phyloP scores from a whole-genome alignment of 2,113 vertebrate genomes.

The Arizona elegans region DNA sequence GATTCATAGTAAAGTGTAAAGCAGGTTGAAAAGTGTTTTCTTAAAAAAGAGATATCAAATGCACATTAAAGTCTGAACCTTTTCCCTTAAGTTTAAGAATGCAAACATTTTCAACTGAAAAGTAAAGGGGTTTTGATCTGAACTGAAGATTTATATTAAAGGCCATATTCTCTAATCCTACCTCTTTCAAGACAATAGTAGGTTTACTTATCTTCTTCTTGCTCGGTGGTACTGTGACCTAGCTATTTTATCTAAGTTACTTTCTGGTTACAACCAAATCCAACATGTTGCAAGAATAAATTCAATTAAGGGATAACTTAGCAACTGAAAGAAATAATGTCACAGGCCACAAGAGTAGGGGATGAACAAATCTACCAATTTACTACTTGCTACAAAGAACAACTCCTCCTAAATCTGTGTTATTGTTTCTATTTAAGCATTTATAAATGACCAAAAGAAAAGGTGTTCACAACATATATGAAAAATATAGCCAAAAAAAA shows the following conservation, averaged over 20 bases:
- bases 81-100: neutral
- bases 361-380: neutral
- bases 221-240: neutral
- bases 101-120: neutral
- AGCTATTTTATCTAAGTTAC: neutral
- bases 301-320: neutral
- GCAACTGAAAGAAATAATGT: neutral
- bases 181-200: neutral
- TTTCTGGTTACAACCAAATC: neutral
- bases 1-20: constrained; percentile 18
- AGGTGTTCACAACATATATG: neutral
- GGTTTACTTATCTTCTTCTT: neutral
- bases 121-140: neutral
- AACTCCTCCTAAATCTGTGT: neutral
- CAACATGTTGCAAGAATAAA: neutral
- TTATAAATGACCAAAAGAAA: neutral
- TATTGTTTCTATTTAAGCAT: neutral
- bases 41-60: neutral
- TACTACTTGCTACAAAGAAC: neutral
- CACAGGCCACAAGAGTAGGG: neutral
- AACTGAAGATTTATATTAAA: neutral
- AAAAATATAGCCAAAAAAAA: neutral
- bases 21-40: neutral
- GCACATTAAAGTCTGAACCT: neutral
- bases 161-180: neutral